phyloP scores from a whole-genome alignment of 2,113 vertebrate species.

The Typhlomys cinereus region DNA sequence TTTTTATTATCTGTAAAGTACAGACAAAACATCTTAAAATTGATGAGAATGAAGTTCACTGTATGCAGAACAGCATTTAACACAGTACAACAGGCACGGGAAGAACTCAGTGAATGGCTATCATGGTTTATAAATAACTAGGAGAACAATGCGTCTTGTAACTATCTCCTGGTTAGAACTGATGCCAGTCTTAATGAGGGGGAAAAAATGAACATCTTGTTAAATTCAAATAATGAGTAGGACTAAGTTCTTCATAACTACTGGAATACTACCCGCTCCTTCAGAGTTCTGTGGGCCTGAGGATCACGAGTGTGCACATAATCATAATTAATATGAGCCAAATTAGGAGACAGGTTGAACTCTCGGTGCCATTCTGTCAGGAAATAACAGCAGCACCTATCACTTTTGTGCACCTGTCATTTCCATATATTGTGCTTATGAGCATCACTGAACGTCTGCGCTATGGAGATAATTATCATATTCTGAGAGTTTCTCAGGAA shows the following conservation, averaged over 20 bases:
- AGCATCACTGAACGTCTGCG: conserved; percentile 66
- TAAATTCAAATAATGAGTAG: conserved; percentile 11
- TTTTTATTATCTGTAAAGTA: background rate
- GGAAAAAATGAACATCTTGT: background rate
- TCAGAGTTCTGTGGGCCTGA: background rate
- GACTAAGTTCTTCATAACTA: background rate
- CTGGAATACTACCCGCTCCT: background rate
- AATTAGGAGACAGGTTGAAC: conserved; percentile 44
- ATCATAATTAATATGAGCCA: conserved; percentile 76
- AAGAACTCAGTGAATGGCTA: background rate
- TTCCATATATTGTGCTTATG: conserved; percentile 65
- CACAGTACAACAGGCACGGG: rapidly evolving
- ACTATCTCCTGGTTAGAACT: background rate
- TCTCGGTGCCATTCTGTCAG: conserved; percentile 37
- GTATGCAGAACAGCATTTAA: background rate
- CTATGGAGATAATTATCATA: conserved; percentile 57
- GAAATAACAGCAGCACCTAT: conserved; percentile 67
- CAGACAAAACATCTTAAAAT: background rate
- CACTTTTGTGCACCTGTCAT: conserved; percentile 74
- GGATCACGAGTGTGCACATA: conserved; percentile 32
- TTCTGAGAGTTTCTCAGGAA: conserved; percentile 50
- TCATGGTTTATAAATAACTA: background rate
- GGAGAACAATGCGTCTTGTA: background rate
- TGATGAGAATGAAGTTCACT: background rate
- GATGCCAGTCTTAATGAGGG: background rate